Evolutionary conservation across 2,113 vertebrate species (phyloP), one percentile per base, ranked within the genome.

Genomic region (Trinectes maculatus): DNA sequence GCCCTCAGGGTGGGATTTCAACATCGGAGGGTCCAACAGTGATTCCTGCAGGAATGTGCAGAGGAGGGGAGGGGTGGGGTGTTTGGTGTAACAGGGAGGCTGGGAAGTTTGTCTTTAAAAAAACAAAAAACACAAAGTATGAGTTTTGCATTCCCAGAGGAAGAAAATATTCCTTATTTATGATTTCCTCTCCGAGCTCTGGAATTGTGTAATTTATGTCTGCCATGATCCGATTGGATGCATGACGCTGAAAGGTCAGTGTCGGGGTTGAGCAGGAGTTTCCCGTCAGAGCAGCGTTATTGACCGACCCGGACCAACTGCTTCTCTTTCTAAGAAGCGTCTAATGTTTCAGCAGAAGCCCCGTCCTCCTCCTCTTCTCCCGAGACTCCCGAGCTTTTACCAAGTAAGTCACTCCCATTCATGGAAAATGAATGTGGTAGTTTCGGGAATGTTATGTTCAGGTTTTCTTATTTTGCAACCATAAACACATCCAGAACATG

Each of bases 191-290:
- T n/a, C n/a, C n/a, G n/a, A n/a, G n/a, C n/a, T n/a, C n/a, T n/a
- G n/a, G n/a, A n/a, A n/a, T n/a, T n/a, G n/a, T n/a, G n/a, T 18
- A n/a, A 18, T 29, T 34, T 84, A 22, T 40, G 64, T 64, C 42
- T 15, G 61, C 60, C 33, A 79, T 85, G 79, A 86, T 12, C 73
- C 57, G 60, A 28, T n/a, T 29, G 77, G 75, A 64, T 37, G 0
- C 47, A 42, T 70, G 44, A 65, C 49, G 72, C 74, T 73, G 63
- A 85, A 78, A 86, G 85, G 85, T 89, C 80, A 39, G 74, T 33
- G 47, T 15, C 25, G 47, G 12, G 16, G 0, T 26, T 25, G 13
- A 9, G 26, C 31, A 36, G 51, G 47, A 1, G 22, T 7, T 43
- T 36, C 6, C 6, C 18, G 9, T 65, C 48, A 49, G 4, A 6